Evolutionary conservation across 2,888 invertebrate species (phyloP), one percentile per base, ranked within the genome.

Genomic region (Cheilosia scutellata): DNA sequence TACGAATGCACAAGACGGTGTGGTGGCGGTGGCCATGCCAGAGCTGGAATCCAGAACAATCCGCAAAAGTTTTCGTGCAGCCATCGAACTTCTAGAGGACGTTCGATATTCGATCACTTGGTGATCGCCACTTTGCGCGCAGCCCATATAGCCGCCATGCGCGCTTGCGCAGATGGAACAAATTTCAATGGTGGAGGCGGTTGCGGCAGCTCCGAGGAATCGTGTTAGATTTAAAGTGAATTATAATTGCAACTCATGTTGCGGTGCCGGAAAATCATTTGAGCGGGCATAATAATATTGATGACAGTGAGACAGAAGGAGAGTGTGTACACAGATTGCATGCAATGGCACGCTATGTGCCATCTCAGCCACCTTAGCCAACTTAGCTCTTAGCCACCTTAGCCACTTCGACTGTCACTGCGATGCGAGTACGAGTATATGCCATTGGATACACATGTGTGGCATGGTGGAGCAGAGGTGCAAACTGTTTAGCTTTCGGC

Each of bases 201-300:
- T 42, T 65, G 76, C 76, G 53, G 51, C 65, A 58, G 74, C 49
- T 29, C 53, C 57, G 57, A 74, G 33, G 72, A 82, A 57, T 86
- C 84, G 86, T 86, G 80, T 80, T 82, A 66, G 86, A 82, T 82
- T 72, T 62, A 86, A 86, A 86, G 86, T 86, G 77, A 86, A 86
- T 86, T 86, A 86, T 86, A 86, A 86, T 86, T 86, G 86, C 86
- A 76, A 86, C 86, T 86, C 80, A 86, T 86, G 86, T 86, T 82
- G 75, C 76, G 76, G 80, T 86, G 86, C 86, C 86, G 86, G 86
- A 86, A 86, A 86, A 76, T 57, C 80, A 82, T 62, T 63, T 33
- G 71, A 80, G 62, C 76, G 62, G 76, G 80, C 84, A 76, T 76
- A 76, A 80, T 79, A 86, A 80, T 86, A 80, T 80, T 80, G 86